Evolutionary conservation across 1,140 invertebrate genomes (phyloP), one percentile per base, ranked within the genome.

Genomic region (Chelonus insularis): DNA sequence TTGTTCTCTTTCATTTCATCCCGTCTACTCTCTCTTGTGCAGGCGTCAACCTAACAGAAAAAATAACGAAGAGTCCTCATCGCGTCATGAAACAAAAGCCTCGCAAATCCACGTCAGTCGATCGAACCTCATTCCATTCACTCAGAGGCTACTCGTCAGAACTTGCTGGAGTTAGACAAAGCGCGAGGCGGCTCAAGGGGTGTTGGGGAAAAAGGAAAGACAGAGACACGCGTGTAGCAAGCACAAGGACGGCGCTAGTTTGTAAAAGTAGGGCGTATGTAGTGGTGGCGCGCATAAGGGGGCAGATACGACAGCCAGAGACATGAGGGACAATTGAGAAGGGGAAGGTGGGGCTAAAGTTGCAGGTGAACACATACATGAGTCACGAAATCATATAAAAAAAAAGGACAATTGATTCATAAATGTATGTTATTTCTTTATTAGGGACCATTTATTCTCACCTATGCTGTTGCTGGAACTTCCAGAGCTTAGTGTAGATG

Each of bases 401-500:
- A 55, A 55, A 39, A 21, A 51, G 1, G 16, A 50, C 3, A 23
- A 50, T 25, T 50, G 18, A 21, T 50, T 32, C 12, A n/a, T n/a
- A n/a, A n/a, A n/a, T n/a, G n/a, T n/a, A n/a, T n/a, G n/a, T n/a
- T n/a, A n/a, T n/a, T n/a, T n/a, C n/a, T n/a, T n/a, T n/a, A n/a
- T n/a, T n/a, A n/a, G n/a, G n/a, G n/a, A n/a, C n/a, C n/a, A n/a
- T n/a, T n/a, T 37, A 2, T 37, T 3, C 36, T 79, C 86, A 89
- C 80, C 96, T 88, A 83, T 98, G 94, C 80, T 97, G 94, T 78
- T 98, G 96, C 80, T 99, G 96, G 81, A 96, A 99, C 80, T 97
- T 98, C 96, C 96, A 99, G 43, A 99, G 84, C 83, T 96, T 97
- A 25, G 96, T 97, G 83, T 98, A 99, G 54, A 98, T 93, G 85